Evolutionary conservation across 2,797 vertebrate genomes (phyloP).

Genomic region (Molossus alvarezi): DNA sequence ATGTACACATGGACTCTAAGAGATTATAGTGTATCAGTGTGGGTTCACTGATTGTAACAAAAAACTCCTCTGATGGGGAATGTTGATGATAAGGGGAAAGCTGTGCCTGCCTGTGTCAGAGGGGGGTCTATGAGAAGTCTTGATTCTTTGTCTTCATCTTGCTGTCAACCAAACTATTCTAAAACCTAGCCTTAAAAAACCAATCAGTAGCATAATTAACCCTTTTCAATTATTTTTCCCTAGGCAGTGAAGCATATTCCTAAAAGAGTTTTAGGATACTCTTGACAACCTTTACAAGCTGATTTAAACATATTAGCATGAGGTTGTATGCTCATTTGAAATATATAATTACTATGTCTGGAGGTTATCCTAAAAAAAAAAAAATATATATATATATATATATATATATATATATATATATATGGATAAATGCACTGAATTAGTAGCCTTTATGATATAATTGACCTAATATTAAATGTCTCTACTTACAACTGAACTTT

Average conservation of each 20-base stretch:
- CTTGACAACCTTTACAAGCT: background rate
- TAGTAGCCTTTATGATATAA: background rate
- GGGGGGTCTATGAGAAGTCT: background rate
- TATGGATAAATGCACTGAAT: background rate
- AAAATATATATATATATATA: too few species aligned
- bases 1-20: background rate
- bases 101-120: background rate
- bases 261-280: constrained; percentile 36
- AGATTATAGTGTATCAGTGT: background rate
- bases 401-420: too few species aligned
- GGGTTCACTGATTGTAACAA: background rate
- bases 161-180: background rate
- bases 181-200: background rate
- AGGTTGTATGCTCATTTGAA: background rate
- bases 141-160: background rate
- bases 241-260: background rate
- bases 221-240: background rate
- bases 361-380: background rate
- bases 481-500: background rate
- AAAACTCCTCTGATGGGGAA: background rate
- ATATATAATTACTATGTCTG: background rate
- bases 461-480: constrained; percentile 12
- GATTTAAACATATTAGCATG: constrained; percentile 29
- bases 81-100: background rate
- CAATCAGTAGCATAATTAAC: background rate